Percentiles rank a stretch among this genome's conserved stretches.
Evolutionary conservation across 2,888 invertebrate species (phyloP).

Genomic region (Chironomus riparius): DNA sequence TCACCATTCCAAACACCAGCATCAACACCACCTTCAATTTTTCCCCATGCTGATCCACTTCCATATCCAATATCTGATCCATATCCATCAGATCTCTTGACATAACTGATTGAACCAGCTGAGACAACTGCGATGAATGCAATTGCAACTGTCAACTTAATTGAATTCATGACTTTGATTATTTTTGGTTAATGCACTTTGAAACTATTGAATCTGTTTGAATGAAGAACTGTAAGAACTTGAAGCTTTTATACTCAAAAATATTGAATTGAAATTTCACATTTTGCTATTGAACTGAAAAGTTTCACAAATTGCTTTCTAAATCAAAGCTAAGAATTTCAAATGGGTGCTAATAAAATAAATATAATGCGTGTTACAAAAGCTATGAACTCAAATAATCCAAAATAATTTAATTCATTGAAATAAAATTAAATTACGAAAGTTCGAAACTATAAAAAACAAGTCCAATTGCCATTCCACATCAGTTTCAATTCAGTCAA

Average conservation of each 20-base stretch:
- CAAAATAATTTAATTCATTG: too few species aligned
- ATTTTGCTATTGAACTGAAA: not conserved
- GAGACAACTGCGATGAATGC: not conserved
- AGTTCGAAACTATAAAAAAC: not conserved
- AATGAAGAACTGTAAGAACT: not conserved
- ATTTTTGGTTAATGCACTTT: not conserved
- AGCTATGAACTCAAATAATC: too few species aligned
- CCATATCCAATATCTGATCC: not conserved
- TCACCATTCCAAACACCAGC: too few species aligned
- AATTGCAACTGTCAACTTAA: not conserved
- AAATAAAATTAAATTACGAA: not conserved
- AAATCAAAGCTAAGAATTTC: too few species aligned
- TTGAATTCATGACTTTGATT: not conserved
- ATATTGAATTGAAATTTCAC: not conserved
- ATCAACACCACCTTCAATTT: too few species aligned
- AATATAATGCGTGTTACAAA: not conserved
- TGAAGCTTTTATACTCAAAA: not conserved
- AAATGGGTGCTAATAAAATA: too few species aligned
- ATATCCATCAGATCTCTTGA: not conserved
- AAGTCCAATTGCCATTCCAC: not conserved
- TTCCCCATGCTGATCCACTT: not conserved
- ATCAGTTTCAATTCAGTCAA: not conserved
- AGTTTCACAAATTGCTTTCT: not conserved
- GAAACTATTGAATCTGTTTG: not conserved
- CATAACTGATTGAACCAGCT: not conserved